Evolutionary conservation across 1,140 invertebrate genomes (phyloP), one percentile per base, ranked within the genome.

Genomic region (Drosophila persimilis): DNA sequence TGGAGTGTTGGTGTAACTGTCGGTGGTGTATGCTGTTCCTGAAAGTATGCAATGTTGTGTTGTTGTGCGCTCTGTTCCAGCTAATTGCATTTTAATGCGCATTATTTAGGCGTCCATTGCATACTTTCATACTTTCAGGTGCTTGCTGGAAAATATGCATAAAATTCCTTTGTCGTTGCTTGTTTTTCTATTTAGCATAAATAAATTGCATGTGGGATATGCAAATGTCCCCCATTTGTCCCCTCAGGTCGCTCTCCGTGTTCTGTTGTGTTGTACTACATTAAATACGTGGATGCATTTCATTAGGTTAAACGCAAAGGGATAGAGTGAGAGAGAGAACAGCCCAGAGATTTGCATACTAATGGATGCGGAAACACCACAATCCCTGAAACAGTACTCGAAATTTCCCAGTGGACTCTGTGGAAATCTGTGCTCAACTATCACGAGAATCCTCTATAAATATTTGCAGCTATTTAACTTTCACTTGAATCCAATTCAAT

Each of bases 51-150:
- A 26, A 26, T 29, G 29, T 44, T 58, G 24, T 54, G 24, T 54
- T 29, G 43, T 9, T 53, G 45, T 50, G 52, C 44, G 26, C 43
- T 51, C 44, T 67, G 41, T 50, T 52, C 58, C 52, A 67, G 80
- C 76, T 84, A 85, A 84, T 84, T 84, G 60, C 78, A 77, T 81
- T 81, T 73, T 77, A 83, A 80, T 80, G 77, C 71, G 77, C 77
- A 79, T 79, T 79, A 74, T 80, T 74, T 53, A 61, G 57, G 55
- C 60, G 53, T 20, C 73, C 48, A 52, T 61, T 62, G 64, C 54
- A 69, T 59, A 60, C 43, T 63, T 67, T 20, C 54, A 69, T 59
- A 60, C 43, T 63, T 67, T 45, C 62, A 77, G 79, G 59, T 73
- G 73, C 59, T 63, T 77, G 54, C 65, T 41, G 39, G 3, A 39